A percentile compares a stretch with the other conserved stretches of the same genome.
Evolutionary conservation across 2,888 invertebrate species (phyloP).

Genomic region (Catocala nupta): DNA sequence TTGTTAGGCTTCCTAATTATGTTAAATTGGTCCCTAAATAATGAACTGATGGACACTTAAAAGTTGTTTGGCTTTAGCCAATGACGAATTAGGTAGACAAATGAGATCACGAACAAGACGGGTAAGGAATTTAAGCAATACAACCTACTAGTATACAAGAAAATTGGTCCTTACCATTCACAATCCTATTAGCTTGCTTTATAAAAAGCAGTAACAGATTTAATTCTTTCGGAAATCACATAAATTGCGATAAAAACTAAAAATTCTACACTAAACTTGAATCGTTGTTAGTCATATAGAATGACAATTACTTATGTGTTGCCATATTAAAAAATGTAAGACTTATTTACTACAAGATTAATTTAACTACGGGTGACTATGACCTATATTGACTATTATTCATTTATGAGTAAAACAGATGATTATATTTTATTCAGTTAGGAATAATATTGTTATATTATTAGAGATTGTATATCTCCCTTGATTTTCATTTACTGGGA

Average conservation of each 20-base stretch:
- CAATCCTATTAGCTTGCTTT: slow-evolving; percentile 13
- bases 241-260: slow-evolving; percentile 28
- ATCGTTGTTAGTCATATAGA: slow-evolving; percentile 42
- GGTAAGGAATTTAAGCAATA: slow-evolving; percentile 19
- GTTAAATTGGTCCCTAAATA: background rate
- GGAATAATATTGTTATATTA: too few relatives aligned
- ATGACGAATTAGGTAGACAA: slow-evolving; percentile 42
- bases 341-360: too few relatives aligned
- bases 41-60: slow-evolving; percentile 14
- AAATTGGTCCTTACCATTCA: slow-evolving; percentile 40
- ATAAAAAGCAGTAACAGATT: slow-evolving; percentile 14
- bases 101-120: slow-evolving; percentile 53
- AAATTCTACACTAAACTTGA: slow-evolving; percentile 22
- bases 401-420: too few relatives aligned
- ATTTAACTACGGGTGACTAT: too few relatives aligned
- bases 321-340: slow-evolving; percentile 15
- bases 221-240: slow-evolving; percentile 17
- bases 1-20: background rate
- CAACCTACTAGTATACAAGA: slow-evolving; percentile 4
- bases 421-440: too few relatives aligned
- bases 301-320: slow-evolving; percentile 35
- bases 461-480: too few relatives aligned
- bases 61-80: slow-evolving; percentile 30
- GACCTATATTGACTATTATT: too few relatives aligned
- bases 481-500: too few relatives aligned